Evolutionary conservation across 2,113 vertebrate species (phyloP).

Genomic region (Heterocephalus glaber): DNA sequence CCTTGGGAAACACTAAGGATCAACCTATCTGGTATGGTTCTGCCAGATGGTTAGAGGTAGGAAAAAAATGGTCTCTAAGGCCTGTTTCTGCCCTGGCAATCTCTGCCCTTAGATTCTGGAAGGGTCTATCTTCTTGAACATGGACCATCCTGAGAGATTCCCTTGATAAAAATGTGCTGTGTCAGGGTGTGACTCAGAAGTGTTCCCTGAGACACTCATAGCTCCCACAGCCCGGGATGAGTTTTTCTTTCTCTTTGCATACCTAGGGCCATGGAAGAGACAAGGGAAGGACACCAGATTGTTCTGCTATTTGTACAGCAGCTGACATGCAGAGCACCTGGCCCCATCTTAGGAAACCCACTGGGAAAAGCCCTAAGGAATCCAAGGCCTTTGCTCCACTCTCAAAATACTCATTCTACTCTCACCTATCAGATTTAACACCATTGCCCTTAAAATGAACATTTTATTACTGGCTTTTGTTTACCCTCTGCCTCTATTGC

Average conservation of each 20-base stretch:
- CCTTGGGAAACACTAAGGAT: not conserved
- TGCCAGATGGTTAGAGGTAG: not conserved
- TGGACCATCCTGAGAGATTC: not conserved
- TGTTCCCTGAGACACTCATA: not conserved
- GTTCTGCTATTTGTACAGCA: not conserved
- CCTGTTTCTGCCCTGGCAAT: not conserved
- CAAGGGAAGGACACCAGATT: not conserved
- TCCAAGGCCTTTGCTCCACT: not conserved
- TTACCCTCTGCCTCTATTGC: constrained; percentile 81
- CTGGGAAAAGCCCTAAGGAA: not conserved
- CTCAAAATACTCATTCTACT: constrained; percentile 21
- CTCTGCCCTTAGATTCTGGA: constrained; percentile 1
- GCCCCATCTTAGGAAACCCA: not conserved
- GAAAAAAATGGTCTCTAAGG: not conserved
- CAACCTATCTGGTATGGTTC: not conserved
- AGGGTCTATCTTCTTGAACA: not conserved
- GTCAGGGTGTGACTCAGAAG: not conserved
- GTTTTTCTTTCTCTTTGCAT: not conserved
- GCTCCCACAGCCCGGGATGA: not conserved
- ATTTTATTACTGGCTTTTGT: constrained; percentile 80
- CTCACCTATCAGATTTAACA: constrained; percentile 46
- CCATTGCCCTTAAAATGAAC: constrained; percentile 70
- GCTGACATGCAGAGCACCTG: not conserved
- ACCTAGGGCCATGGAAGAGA: not conserved
- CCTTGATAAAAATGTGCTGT: not conserved